Evolutionary conservation across 2,888 invertebrate genomes (phyloP).

Genomic region (Drosophila neonasuta): DNA sequence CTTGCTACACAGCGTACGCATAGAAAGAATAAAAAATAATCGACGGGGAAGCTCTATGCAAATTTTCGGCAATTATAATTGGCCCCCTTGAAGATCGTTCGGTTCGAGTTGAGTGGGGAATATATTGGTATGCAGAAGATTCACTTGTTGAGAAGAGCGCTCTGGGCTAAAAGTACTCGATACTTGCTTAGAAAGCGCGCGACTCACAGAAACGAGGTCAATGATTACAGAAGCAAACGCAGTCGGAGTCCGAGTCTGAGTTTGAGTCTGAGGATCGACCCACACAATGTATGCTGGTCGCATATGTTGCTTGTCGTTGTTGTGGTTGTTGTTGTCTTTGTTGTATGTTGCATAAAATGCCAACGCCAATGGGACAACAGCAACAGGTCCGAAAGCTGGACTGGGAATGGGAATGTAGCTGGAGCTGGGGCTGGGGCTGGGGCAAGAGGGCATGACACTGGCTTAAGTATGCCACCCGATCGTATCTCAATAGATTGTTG

Average conservation of each 20-base stretch:
- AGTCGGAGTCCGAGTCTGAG: conserved; percentile 19
- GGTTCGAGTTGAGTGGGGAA: background rate
- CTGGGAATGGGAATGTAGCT: background rate
- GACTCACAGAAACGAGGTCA: conserved; percentile 57
- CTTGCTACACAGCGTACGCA: background rate
- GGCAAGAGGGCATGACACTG: conserved; percentile 34
- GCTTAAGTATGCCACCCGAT: conserved; percentile 34
- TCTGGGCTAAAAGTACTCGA: conserved; percentile 3
- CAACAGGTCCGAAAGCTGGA: conserved; percentile 8
- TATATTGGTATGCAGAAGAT: conserved; percentile 18
- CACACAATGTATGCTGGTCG: conserved; percentile 8
- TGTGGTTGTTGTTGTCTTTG: background rate
- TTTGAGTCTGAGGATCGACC: conserved; percentile 7
- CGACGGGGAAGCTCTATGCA: conserved; percentile 10
- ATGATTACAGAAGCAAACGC: conserved; percentile 53
- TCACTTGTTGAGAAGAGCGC: conserved; percentile 21
- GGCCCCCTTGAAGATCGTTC: conserved; percentile 19
- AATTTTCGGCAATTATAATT: conserved; percentile 23
- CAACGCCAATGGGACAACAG: background rate
- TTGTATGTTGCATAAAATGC: conserved; percentile 20
- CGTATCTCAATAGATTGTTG: conserved; percentile 19
- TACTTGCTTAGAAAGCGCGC: conserved; percentile 55
- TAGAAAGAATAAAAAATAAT: conserved; percentile 2
- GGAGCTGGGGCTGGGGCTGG: background rate
- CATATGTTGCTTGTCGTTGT: background rate